Evolutionary conservation across 1,140 invertebrate species (phyloP).

Genomic region (Drosophila sp.): DNA sequence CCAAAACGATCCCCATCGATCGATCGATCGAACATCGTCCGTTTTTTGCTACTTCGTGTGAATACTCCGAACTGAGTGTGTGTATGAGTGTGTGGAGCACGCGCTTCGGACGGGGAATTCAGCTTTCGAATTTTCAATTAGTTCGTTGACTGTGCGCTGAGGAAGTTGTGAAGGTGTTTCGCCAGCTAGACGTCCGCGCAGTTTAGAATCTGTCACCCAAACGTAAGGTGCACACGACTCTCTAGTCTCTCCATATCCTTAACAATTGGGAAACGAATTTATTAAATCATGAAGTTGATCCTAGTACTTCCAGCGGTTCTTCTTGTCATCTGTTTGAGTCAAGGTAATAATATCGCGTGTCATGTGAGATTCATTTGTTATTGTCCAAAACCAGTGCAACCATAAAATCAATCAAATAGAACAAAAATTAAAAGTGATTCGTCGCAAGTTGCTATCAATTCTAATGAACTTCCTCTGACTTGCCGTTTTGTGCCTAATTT

Average conservation of each 20-base stretch:
- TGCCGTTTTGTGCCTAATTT: not conserved
- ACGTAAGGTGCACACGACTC: slow-evolving; percentile 52
- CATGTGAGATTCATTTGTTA: slow-evolving; percentile 38
- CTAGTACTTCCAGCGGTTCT: slow-evolving; percentile 41
- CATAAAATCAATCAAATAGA: slow-evolving; percentile 27
- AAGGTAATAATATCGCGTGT: slow-evolving; percentile 59
- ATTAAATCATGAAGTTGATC: slow-evolving; percentile 46
- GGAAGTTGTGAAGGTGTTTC: slow-evolving; percentile 78
- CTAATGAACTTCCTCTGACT: slow-evolving; percentile 35
- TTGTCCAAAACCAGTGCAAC: slow-evolving; percentile 19
- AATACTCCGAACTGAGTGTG: slow-evolving; percentile 7
- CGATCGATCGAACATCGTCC: slow-evolving; percentile 61
- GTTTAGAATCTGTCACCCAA: slow-evolving; percentile 69
- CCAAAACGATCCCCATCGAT: slow-evolving; percentile 26
- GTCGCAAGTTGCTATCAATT: slow-evolving; percentile 45
- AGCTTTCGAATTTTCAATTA: slow-evolving; percentile 81
- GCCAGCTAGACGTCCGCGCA: slow-evolving; percentile 62
- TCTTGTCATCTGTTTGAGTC: slow-evolving; percentile 56
- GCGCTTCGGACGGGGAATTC: slow-evolving; percentile 69
- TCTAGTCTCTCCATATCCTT: slow-evolving; percentile 39
- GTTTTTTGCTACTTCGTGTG: slow-evolving; percentile 47
- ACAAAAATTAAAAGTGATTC: slow-evolving; percentile 27
- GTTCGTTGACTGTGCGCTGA: slow-evolving; percentile 73
- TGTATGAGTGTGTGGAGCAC: slow-evolving; percentile 53
- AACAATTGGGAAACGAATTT: slow-evolving; percentile 16